These are phyloP conservation scores for Platycercus adscitus DNA, from an alignment of 2,113 vertebrate species.

Conservation along the genomic window DNA sequence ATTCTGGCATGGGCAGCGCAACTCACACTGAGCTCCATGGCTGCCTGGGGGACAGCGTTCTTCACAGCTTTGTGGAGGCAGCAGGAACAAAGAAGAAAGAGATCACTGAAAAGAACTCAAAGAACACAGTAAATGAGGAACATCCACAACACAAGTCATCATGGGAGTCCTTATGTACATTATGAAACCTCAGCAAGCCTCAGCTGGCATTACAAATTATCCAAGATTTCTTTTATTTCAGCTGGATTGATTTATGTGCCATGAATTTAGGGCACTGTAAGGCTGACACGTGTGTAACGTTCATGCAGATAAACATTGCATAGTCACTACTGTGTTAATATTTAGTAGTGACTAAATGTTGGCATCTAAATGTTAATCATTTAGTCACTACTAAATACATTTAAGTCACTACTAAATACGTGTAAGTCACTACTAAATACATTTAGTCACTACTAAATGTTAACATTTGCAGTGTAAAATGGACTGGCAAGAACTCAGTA, in stretches of 20 bases:
- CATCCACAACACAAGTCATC: not conserved
- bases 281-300: not conserved
- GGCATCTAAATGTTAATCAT: not conserved
- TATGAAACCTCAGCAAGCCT: not conserved
- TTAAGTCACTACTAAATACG: too few species aligned
- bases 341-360: not conserved
- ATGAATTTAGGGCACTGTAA: not conserved
- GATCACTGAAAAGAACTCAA: not conserved
- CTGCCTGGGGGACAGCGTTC: constrained; percentile 93
- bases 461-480: not conserved
- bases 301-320: not conserved
- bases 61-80: constrained; percentile 83
- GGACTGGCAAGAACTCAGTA: not conserved
- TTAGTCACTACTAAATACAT: not conserved
- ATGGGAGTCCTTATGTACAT: not conserved
- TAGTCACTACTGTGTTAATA: not conserved
- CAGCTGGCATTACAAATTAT: not conserved
- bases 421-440: not conserved
- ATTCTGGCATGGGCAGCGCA: constrained; percentile 97
- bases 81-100: not conserved
- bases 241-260: not conserved
- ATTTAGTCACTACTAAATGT: not conserved
- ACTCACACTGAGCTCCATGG: constrained; percentile 94
- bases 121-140: not conserved
- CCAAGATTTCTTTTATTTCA: not conserved